Conservation (phyloP, 2,113 vertebrate species). For the Myotis brandtii region DNA sequence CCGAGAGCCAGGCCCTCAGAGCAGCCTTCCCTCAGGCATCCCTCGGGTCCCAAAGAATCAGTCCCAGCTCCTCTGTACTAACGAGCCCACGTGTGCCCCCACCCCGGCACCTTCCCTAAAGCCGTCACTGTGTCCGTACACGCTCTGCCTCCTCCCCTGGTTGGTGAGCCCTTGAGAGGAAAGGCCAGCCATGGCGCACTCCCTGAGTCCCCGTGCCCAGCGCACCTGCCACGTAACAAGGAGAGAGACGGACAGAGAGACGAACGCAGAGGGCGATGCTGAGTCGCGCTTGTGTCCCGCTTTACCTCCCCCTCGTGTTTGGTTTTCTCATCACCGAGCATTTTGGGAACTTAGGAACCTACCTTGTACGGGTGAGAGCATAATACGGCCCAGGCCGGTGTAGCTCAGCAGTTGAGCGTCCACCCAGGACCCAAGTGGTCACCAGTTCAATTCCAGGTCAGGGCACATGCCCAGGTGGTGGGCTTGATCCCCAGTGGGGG, state of each 20-base stretch:
- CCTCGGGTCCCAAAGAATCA: accelerated
- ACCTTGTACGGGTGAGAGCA: neutral
- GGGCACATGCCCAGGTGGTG: too few relatives aligned
- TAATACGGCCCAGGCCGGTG: too few relatives aligned
- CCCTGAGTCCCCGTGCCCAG: accelerated
- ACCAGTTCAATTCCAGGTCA: too few relatives aligned
- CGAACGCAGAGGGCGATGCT: too few relatives aligned
- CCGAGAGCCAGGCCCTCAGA: neutral
- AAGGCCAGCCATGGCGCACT: neutral
- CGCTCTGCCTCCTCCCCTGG: accelerated
- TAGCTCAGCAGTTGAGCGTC: too few relatives aligned
- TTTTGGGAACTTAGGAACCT: neutral
- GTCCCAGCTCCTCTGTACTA: neutral
- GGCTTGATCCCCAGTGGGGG: too few relatives aligned
- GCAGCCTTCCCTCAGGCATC: accelerated
- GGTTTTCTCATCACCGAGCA: neutral
- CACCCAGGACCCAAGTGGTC: too few relatives aligned
- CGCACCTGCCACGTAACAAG: too few relatives aligned
- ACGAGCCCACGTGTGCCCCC: accelerated
- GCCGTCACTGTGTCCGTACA: accelerated
- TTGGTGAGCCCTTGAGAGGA: neutral
- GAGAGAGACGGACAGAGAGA: neutral
- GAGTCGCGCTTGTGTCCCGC: neutral
- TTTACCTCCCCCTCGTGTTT: neutral
- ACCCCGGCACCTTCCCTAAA: accelerated